These are phyloP conservation scores for Phyllotreta striolata DNA, from an alignment of 2,888 invertebrate genomes.

Conservation along the genomic window DNA sequence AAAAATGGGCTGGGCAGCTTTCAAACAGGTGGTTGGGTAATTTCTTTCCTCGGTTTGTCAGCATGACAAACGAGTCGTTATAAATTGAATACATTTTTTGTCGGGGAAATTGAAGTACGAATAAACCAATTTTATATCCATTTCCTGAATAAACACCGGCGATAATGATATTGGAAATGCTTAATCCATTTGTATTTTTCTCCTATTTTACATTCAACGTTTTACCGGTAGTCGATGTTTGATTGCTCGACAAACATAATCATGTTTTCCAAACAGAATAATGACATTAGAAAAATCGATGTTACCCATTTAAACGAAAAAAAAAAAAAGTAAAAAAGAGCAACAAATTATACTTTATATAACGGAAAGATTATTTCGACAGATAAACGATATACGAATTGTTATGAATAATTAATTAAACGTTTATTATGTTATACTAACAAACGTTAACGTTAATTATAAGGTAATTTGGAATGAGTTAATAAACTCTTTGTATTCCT, in stretches of 20 bases:
- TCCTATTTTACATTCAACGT: conserved; percentile 34
- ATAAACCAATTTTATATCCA: conserved; percentile 55
- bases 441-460: conserved; percentile 7
- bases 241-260: conserved; percentile 51
- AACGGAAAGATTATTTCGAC: conserved; percentile 3
- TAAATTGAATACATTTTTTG: conserved; percentile 36
- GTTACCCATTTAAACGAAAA: too few relatives aligned
- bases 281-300: conserved; percentile 44
- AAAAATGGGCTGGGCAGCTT: conserved; percentile 38
- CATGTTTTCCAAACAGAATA: conserved; percentile 47
- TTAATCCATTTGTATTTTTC: conserved; percentile 48
- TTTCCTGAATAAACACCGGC: conserved; percentile 55
- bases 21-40: conserved; percentile 49
- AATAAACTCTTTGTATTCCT: background rate
- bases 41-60: conserved; percentile 46
- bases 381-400: conserved; percentile 9
- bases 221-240: conserved; percentile 47
- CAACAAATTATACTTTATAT: background rate
- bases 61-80: conserved; percentile 44
- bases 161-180: conserved; percentile 47
- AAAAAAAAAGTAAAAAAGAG: conserved; percentile 14
- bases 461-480: conserved; percentile 13
- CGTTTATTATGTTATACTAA: conserved; percentile 4
- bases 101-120: conserved; percentile 36
- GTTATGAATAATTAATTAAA: conserved; percentile 17